Evolutionary conservation across 2,888 invertebrate species (phyloP).

Genomic region (Yponomeuta plumbellus): DNA sequence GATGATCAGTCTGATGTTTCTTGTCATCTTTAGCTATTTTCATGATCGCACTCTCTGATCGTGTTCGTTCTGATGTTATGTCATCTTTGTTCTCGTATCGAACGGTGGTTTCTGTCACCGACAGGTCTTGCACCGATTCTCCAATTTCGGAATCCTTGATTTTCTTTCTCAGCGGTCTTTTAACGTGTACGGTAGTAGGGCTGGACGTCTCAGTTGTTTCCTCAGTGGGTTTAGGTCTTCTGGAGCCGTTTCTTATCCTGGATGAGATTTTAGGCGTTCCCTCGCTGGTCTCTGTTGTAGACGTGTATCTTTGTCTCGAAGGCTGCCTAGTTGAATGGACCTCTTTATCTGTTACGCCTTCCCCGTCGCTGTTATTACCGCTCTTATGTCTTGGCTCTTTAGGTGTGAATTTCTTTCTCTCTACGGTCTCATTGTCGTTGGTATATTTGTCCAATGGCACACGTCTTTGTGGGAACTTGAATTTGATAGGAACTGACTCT

Average conservation of each 20-base stretch:
- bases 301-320: conserved; percentile 51
- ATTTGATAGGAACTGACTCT: conserved; percentile 41
- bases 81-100: conserved; percentile 47
- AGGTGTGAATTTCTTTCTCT: conserved; percentile 70
- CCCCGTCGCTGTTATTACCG: conserved; percentile 44
- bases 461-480: conserved; percentile 70
- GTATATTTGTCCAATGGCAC: conserved; percentile 50
- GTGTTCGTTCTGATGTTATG: conserved; percentile 59
- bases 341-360: conserved; percentile 48
- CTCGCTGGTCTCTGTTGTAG: conserved; percentile 40
- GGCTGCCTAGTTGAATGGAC: conserved; percentile 40
- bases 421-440: conserved; percentile 55
- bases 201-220: conserved; percentile 49
- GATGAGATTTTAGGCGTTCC: conserved; percentile 60
- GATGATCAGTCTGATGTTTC: conserved; percentile 60
- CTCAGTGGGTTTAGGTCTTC: conserved; percentile 56
- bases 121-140: conserved; percentile 59
- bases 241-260: conserved; percentile 55
- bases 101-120: conserved; percentile 51
- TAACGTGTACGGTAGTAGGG: conserved; percentile 44
- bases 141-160: conserved; percentile 56
- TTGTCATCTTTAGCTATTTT: conserved; percentile 70
- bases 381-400: conserved; percentile 64
- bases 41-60: conserved; percentile 75
- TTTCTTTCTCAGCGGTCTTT: conserved; percentile 56